A percentile compares a stretch with the other conserved stretches of the same genome.
phyloP scores from a whole-genome alignment of 2,888 invertebrate genomes.

The Pristionchus maxplancki region DNA sequence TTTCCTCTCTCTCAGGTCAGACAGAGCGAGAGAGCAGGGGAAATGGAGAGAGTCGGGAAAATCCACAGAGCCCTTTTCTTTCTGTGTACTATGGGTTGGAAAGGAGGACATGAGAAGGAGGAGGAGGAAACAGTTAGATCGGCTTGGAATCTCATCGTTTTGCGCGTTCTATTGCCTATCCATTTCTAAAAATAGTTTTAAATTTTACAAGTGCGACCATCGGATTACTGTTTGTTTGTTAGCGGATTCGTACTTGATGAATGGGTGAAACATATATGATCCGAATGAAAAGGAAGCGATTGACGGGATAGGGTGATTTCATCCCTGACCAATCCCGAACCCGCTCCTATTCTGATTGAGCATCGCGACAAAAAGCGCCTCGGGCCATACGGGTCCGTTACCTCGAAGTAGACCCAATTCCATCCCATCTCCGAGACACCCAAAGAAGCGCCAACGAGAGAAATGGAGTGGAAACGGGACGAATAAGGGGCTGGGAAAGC shows the following conservation, averaged over 20 bases:
- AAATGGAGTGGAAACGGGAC: conserved; percentile 26
- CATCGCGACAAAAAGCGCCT: background rate
- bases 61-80: background rate
- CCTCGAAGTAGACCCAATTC: conserved; percentile 33
- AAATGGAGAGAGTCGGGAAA: background rate
- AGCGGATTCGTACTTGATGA: background rate
- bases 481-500: conserved; percentile 5
- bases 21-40: background rate
- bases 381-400: conserved; percentile 12
- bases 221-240: too few relatives aligned
- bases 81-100: conserved; percentile 40
- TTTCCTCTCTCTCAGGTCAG: background rate
- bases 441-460: conserved; percentile 15
- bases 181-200: too few relatives aligned
- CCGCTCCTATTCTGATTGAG: background rate
- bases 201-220: too few relatives aligned
- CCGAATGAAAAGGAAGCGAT: too few relatives aligned
- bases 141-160: too few relatives aligned
- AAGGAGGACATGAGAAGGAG: conserved; percentile 35
- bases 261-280: too few relatives aligned
- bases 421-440: background rate
- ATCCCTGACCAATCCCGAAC: background rate
- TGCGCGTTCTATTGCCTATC: too few relatives aligned
- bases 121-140: conserved; percentile 36
- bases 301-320: background rate